Evolutionary conservation across 2,888 invertebrate species (phyloP).

Genomic region (Stenotaenia linearis): DNA sequence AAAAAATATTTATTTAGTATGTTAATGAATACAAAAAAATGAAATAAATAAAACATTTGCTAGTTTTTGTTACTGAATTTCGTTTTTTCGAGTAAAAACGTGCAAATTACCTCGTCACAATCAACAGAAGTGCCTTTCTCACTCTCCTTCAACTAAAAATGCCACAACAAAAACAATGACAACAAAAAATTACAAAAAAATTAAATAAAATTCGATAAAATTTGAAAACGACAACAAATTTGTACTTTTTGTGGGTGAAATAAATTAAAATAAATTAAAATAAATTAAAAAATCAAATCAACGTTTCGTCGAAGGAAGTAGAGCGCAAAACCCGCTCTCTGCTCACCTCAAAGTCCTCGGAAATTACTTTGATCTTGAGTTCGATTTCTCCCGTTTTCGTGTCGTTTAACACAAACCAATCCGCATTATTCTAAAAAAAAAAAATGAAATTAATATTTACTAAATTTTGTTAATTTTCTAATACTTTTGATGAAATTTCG

Average conservation of each 20-base stretch:
- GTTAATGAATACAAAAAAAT: not conserved
- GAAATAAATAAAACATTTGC: not conserved
- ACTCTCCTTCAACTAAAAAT: not conserved
- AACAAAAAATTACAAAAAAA: not conserved
- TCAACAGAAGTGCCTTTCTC: not conserved
- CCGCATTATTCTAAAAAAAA: slow-evolving; percentile 44
- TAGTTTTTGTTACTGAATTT: not conserved
- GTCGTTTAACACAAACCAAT: slow-evolving; percentile 51
- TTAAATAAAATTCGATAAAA: not conserved
- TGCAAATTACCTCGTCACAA: not conserved
- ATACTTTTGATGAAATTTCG: slow-evolving; percentile 46
- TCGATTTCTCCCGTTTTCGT: slow-evolving; percentile 52
- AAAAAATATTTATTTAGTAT: not conserved
- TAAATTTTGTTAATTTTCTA: not conserved
- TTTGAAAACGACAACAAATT: no score
- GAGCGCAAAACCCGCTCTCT: not conserved
- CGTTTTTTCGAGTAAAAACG: not conserved
- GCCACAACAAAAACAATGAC: not conserved
- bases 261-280: not conserved
- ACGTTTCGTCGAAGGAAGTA: not conserved
- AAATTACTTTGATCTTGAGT: slow-evolving; percentile 49
- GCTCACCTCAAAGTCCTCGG: slow-evolving; percentile 43
- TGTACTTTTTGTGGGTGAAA: not conserved
- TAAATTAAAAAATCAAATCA: not conserved
- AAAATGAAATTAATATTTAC: not conserved